Conservation (phyloP, 2,797 vertebrate genomes). For the Merluccius polli region DNA sequence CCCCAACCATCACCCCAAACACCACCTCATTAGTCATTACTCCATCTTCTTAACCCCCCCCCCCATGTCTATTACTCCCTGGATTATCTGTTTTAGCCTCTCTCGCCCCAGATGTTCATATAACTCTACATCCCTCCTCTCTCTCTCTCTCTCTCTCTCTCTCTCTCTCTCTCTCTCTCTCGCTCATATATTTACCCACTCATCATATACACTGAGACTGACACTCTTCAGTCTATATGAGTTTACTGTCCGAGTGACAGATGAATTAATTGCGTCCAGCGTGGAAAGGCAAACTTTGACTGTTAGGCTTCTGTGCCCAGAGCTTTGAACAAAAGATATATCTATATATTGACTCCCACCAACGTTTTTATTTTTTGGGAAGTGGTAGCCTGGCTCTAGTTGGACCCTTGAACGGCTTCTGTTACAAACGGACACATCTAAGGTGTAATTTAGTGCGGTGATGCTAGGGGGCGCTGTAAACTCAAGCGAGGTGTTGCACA, state of each 20-base stretch:
- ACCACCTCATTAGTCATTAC: background rate
- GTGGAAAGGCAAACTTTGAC: slow-evolving; percentile 50
- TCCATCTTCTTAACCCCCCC: slow-evolving; percentile 11
- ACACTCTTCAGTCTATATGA: slow-evolving; percentile 27
- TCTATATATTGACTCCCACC: slow-evolving; percentile 14
- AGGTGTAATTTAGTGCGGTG: slow-evolving; percentile 13
- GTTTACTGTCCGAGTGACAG: slow-evolving; percentile 21
- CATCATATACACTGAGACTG: slow-evolving; percentile 6
- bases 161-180: slow-evolving; percentile 20
- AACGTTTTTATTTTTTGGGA: slow-evolving; percentile 8
- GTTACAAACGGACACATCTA: slow-evolving; percentile 2
- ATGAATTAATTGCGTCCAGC: slow-evolving; percentile 24
- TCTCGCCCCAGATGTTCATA: background rate
- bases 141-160: slow-evolving; percentile 12
- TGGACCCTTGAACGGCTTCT: slow-evolving; percentile 15
- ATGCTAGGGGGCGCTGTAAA: background rate
- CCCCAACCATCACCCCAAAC: background rate
- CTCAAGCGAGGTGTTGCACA: slow-evolving; percentile 18
- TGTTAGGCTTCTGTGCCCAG: slow-evolving; percentile 61
- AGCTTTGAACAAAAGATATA: slow-evolving; percentile 59
- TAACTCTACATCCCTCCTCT: background rate
- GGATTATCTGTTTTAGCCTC: slow-evolving; percentile 9
- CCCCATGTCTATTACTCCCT: slow-evolving; percentile 13
- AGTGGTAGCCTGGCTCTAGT: slow-evolving; percentile 20
- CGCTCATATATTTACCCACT: background rate